Base-by-base conservation (phyloP, 2,888 invertebrate species). In the Aromia moschata region DNA sequence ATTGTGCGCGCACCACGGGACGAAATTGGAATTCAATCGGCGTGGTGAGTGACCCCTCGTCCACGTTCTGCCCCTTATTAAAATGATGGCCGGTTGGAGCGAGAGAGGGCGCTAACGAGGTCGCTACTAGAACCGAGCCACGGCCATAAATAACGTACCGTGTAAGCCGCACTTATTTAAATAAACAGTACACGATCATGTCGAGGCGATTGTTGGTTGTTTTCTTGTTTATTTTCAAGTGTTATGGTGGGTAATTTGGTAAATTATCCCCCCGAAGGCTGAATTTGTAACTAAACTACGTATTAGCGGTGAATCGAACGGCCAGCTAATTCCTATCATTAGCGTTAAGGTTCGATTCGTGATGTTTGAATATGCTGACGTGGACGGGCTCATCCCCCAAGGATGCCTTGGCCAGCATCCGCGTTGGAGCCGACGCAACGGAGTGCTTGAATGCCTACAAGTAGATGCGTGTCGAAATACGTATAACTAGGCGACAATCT, bases 271-370 rank as follows among this genome's bases (percentile, higher is more conserved):
- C 85, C 83, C 80, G 79, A 78, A 83, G 84, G 83, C 81, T 81
- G 84, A 84, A 84, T 84, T 85, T 84, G 84, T 84, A 84, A 84
- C 84, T 85, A 85, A 85, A 85, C 84, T 85, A 84, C 81, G 84
- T 84, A 85, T 85, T 85, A 85, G 84, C 84, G 83, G 84, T 81
- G 83, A 83, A 84, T 85, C 84, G 84, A 81, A 82, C 82, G 82
- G 83, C 80, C 82, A 82, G 82, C 83, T 85, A 81, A 82, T 82
- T 76, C 79, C 81, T 81, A 81, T 81, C 80, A 81, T 82, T 81
- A 80, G 76, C 77, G 77, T 77, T 79, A 78, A 79, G 78, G 78
- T 80, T 80, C 80, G 80, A 80, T 79, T 80, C 82, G 81, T 82
- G 82, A 81, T 82, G 81, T 82, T 82, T 82, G 81, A 80, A 81